Conservation (phyloP, 37 sponge, comb jelly and placozoan genomes). For the Aplysina aerophoba region DNA sequence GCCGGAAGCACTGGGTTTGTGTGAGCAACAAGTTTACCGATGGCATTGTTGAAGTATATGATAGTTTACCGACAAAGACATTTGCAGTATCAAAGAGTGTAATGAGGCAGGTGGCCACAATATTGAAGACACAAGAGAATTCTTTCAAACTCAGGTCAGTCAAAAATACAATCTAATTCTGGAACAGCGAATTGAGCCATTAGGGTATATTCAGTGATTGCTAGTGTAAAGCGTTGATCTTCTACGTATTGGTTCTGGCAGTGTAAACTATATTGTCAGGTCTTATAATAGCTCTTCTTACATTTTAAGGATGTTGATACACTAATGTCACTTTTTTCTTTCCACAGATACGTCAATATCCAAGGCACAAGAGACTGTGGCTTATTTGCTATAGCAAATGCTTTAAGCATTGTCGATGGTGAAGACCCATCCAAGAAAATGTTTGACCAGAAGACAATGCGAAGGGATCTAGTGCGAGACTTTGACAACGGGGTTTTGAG, state of each 20-base stretch:
- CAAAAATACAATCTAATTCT: no score
- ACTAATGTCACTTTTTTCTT: no score
- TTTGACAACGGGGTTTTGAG: neutral
- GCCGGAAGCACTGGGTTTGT: conserved; percentile 8
- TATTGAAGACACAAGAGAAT: conserved; percentile 2
- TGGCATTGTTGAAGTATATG: neutral
- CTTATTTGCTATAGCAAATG: conserved; percentile 6
- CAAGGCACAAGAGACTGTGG: conserved; percentile 17
- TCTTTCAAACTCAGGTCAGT: conserved; percentile 13
- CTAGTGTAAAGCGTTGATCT: no score
- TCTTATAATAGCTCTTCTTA: no score
- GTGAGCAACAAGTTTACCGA: neutral
- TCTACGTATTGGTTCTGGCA: no score
- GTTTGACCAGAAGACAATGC: conserved; percentile 5
- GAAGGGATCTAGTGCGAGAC: neutral
- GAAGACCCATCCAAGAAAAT: neutral
- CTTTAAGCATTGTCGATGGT: neutral
- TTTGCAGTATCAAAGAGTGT: neutral
- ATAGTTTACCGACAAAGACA: neutral
- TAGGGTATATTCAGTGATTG: no score
- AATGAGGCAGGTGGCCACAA: neutral
- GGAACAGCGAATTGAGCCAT: no score
- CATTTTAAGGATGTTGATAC: no score
- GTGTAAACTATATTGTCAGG: no score
- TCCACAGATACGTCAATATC: conserved; percentile 3